Evolutionary conservation across 2,888 invertebrate genomes (phyloP).

Genomic region (Trichopria drosophilae): DNA sequence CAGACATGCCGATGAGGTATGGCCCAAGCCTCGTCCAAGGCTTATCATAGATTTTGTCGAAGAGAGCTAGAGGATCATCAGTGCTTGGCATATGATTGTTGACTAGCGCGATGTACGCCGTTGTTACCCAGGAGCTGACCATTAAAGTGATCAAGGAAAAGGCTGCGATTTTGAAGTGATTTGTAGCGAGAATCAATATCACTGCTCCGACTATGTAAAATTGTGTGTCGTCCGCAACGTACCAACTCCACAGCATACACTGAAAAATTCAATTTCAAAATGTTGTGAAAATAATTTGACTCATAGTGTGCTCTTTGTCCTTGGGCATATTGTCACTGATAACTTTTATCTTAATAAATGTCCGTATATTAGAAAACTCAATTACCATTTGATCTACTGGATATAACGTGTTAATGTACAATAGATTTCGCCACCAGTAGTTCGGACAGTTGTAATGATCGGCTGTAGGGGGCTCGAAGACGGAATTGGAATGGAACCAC

Average conservation of each 20-base stretch:
- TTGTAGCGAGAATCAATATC: constrained; percentile 77
- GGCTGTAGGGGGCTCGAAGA: constrained; percentile 80
- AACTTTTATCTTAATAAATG: too few species aligned
- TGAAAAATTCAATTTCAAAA: too few species aligned
- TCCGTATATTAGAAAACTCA: not conserved
- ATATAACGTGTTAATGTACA: constrained; percentile 84
- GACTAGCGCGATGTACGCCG: constrained; percentile 76
- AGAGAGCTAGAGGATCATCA: constrained; percentile 80
- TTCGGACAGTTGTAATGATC: constrained; percentile 81
- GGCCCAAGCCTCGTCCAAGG: constrained; percentile 86
- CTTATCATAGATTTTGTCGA: constrained; percentile 88
- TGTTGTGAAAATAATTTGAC: too few species aligned
- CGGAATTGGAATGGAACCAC: constrained; percentile 79
- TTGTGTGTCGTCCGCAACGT: constrained; percentile 83
- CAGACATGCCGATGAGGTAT: constrained; percentile 81
- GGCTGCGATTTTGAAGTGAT: constrained; percentile 78
- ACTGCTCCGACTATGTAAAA: constrained; percentile 83
- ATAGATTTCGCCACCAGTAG: constrained; percentile 86
- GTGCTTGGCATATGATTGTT: constrained; percentile 77
- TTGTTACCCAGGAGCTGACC: constrained; percentile 77
- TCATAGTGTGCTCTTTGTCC: too few species aligned
- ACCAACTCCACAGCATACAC: constrained; percentile 94
- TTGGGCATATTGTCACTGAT: too few species aligned
- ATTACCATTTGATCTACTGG: constrained; percentile 81
- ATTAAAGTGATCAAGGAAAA: constrained; percentile 68